Evolutionary conservation across 2,113 vertebrate species (phyloP), one percentile per base, ranked within the genome.

Genomic region (Phodopus roborovskii): DNA sequence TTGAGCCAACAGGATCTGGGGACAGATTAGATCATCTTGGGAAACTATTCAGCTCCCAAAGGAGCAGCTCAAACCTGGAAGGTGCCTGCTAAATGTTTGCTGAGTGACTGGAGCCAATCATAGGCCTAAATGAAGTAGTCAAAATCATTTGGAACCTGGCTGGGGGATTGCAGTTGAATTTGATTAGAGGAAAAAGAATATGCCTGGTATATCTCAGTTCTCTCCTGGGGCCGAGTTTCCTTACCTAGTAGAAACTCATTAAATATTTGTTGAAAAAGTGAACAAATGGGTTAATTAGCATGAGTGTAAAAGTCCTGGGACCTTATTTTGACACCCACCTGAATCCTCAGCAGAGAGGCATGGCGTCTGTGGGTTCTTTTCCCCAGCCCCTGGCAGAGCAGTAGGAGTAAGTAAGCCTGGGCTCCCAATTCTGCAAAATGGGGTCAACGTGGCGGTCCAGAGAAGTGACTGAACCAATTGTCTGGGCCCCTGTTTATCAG

Each of bases 271-370:
- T 93, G 90, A 96, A 77, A 88, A 73, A 33, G 85, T 88, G 94
- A 97, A 96, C 95, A 96, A 93, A 92, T 5, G 6, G 91, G 53
- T 92, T 97, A 90, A 96, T 92, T 92, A 70, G 97, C 93, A 88
- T 84, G 84, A 33, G 33, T 45, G 4, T 93, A 53, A 53, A 74
- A 94, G 92, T 50, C 90, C 60, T n/a, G 19, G 84, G 74, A 66
- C 88, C 60, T 91, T 48, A 11, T 64, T 89, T 50, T 88, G 71
- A 92, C 60, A 88, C 87, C 53, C 71, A 45, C 5, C 58, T 26
- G 66, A 93, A 93, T 60, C 42, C 30, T 68, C 82, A 74, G 45
- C 24, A 70, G n/a, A 39, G 2, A 64, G n/a, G 15, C 5, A 28
- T 8, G 30, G 4, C 12, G 19, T 60, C 70, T 50, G 7, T 17